Evolutionary conservation across 2,888 invertebrate genomes (phyloP).

Genomic region (Chrysolina haemoptera): DNA sequence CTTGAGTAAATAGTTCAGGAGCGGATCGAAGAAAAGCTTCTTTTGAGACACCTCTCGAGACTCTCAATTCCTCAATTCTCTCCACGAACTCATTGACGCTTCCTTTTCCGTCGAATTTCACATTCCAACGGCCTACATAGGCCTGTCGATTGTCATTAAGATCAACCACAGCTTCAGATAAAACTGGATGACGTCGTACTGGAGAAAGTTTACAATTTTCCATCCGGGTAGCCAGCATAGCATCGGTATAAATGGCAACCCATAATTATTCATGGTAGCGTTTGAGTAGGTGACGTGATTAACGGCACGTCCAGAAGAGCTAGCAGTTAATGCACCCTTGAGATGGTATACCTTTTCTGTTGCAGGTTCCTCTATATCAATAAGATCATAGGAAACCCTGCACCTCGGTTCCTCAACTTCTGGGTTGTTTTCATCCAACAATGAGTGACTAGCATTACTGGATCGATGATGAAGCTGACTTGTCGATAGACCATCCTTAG

Average conservation of each 20-base stretch:
- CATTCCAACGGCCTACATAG: not conserved
- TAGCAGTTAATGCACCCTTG: too few relatives aligned
- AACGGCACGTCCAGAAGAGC: too few relatives aligned
- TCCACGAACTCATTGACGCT: slow-evolving; percentile 21
- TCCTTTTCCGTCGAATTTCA: not conserved
- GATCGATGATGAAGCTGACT: not conserved
- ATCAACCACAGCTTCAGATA: not conserved
- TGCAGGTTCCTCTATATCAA: too few relatives aligned
- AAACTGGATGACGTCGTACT: too few relatives aligned
- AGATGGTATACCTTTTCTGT: too few relatives aligned
- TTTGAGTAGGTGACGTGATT: too few relatives aligned
- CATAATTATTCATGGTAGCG: too few relatives aligned
- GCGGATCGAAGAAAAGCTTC: slow-evolving; percentile 19
- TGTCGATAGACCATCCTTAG: not conserved
- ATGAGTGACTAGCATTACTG: not conserved
- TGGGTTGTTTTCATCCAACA: not conserved
- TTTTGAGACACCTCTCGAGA: slow-evolving; percentile 24
- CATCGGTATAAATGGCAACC: too few relatives aligned
- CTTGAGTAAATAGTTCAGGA: slow-evolving; percentile 15
- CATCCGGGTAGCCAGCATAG: too few relatives aligned
- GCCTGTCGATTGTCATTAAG: not conserved
- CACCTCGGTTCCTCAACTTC: too few relatives aligned
- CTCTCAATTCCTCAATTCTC: slow-evolving; percentile 15
- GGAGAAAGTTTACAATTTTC: too few relatives aligned
- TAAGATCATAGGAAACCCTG: too few relatives aligned